These are phyloP conservation scores for Lacanobia wlatinum DNA, from an alignment of 2,888 invertebrate species.

Conservation along the genomic window DNA sequence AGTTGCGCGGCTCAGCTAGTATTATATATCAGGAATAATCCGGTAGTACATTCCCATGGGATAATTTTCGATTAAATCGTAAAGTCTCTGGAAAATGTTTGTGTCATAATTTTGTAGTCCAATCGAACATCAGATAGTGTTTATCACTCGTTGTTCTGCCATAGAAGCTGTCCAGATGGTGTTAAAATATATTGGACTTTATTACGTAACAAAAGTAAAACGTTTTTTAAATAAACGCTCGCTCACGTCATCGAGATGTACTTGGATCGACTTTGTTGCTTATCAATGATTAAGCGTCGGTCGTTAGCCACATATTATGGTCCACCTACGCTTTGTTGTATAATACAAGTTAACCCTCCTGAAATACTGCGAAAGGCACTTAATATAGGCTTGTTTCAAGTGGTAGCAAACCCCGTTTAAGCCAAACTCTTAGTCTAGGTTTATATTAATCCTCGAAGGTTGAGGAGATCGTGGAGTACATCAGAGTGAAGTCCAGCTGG, in stretches of 20 bases:
- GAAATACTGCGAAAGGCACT: not conserved
- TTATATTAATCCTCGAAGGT: no score
- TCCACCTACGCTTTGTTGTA: not conserved
- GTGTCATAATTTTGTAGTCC: not conserved
- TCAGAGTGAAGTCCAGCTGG: no score
- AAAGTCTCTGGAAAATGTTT: no score
- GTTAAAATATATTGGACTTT: not conserved
- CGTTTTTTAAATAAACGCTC: constrained; percentile 2
- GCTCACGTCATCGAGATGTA: not conserved
- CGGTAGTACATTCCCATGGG: no score
- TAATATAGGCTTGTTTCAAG: not conserved
- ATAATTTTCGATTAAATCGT: no score
- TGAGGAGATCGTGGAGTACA: no score
- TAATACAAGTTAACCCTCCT: not conserved
- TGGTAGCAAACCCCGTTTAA: no score
- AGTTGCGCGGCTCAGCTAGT: no score
- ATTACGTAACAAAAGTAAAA: not conserved
- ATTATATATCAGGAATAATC: no score
- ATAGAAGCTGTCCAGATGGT: constrained; percentile 1
- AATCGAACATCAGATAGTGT: not conserved
- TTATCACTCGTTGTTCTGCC: not conserved
- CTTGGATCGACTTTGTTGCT: not conserved
- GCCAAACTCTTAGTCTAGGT: no score
- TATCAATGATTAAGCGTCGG: constrained; percentile 8
- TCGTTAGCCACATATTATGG: constrained; percentile 5